These are phyloP conservation scores for Amiota mariae DNA, from an alignment of 2,888 invertebrate species.

Conservation along the genomic window DNA sequence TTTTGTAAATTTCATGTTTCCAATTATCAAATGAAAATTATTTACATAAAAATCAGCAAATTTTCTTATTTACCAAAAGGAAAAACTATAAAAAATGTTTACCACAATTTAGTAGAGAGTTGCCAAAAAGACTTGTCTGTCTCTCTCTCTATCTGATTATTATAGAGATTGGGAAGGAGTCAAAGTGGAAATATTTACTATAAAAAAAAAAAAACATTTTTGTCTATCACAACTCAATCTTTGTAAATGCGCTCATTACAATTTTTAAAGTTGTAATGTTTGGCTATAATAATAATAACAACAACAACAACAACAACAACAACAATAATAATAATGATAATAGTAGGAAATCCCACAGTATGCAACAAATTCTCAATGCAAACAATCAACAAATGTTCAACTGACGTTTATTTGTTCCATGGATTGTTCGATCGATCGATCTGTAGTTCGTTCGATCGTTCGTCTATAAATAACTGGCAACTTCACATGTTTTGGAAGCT, in stretches of 20 bases:
- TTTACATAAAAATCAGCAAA: too few relatives aligned
- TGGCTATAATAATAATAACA: too few relatives aligned
- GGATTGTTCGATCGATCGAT: constrained; percentile 3
- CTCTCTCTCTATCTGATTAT: too few relatives aligned
- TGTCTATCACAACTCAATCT: constrained; percentile 13
- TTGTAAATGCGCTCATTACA: not conserved
- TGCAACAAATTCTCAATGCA: not conserved
- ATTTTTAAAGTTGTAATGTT: not conserved
- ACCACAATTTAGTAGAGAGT: too few relatives aligned
- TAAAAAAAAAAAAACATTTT: constrained; percentile 10
- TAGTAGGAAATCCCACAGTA: not conserved
- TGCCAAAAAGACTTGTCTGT: too few relatives aligned
- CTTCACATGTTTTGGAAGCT: constrained; percentile 19
- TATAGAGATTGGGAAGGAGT: too few relatives aligned
- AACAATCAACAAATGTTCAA: not conserved
- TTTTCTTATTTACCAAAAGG: too few relatives aligned
- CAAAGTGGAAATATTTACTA: not conserved
- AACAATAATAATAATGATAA: not conserved
- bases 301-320: constrained; percentile 2
- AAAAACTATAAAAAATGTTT: too few relatives aligned
- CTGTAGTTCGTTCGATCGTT: not conserved
- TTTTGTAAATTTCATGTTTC: too few relatives aligned
- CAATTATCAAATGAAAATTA: too few relatives aligned
- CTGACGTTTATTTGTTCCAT: not conserved
- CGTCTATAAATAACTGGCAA: constrained; percentile 29